Conservation (phyloP, 92 coral and sea anemone genomes). For the Porites cylindrica region DNA sequence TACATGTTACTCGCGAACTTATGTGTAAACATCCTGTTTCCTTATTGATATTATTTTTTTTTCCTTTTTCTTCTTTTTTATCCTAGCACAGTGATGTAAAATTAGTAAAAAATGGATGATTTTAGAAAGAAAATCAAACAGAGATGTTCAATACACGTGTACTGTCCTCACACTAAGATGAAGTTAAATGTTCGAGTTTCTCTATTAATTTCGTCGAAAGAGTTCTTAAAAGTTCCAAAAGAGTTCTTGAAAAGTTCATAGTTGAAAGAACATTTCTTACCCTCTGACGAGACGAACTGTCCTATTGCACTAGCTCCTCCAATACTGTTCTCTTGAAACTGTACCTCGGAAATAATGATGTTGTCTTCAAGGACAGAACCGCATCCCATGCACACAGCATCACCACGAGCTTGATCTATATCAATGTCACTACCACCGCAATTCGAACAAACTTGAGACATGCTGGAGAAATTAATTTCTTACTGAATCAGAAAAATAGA, state of each 20-base stretch:
- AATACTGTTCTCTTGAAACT: conserved; percentile 94
- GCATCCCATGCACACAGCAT: conserved; percentile 96
- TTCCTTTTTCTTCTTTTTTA: background rate
- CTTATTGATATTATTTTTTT: background rate
- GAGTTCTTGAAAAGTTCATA: background rate
- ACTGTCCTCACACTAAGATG: background rate
- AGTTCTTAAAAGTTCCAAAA: no score
- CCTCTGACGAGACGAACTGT: conserved; percentile 96
- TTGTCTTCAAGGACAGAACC: conserved; percentile 98
- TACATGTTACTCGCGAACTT: no score
- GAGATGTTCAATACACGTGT: conserved; percentile 4
- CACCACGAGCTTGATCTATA: conserved; percentile 96
- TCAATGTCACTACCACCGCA: conserved; percentile 99
- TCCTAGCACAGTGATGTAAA: no score
- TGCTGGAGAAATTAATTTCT: conserved; percentile 27
- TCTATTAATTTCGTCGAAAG: background rate
- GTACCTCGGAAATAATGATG: conserved; percentile 94
- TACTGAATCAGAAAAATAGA: background rate
- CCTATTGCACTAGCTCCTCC: conserved; percentile 99
- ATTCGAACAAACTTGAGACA: conserved; percentile 98
- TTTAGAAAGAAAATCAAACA: background rate
- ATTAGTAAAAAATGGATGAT: background rate
- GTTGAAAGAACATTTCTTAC: conserved; percentile 42
- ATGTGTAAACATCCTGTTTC: background rate
- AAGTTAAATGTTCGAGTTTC: background rate